Evolutionary conservation across 2,888 invertebrate genomes (phyloP).

Genomic region (Sepioteuthis lessoniana): DNA sequence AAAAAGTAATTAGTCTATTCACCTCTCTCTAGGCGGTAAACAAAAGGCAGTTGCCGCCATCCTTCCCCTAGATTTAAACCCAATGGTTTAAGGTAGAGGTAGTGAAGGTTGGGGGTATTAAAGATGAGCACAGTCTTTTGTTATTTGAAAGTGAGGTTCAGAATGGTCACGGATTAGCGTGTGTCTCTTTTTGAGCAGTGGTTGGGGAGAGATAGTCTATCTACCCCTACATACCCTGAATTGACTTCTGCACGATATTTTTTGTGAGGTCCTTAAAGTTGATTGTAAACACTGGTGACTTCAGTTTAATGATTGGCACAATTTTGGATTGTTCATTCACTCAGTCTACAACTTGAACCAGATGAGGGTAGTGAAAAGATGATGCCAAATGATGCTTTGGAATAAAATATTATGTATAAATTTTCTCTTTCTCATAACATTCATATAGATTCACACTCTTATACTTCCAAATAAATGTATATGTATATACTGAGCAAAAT

Average conservation of each 20-base stretch:
- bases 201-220: background rate
- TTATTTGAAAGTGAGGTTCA: background rate
- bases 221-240: background rate
- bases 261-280: background rate
- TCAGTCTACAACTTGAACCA: background rate
- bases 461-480: background rate
- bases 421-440: background rate
- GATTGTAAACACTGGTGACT: background rate
- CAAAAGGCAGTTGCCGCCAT: background rate
- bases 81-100: background rate
- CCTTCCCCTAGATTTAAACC: background rate
- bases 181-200: background rate
- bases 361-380: background rate
- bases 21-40: slow-evolving; percentile 16
- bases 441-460: background rate
- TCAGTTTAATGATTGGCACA: background rate
- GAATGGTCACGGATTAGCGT: background rate
- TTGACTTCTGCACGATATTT: background rate
- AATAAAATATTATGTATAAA: background rate
- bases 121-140: background rate
- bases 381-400: background rate
- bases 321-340: background rate
- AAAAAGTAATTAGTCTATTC: slow-evolving; percentile 23
- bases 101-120: background rate
- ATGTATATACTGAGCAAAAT: no score